Percentiles rank a stretch among this genome's conserved stretches.
Evolutionary conservation across 2,888 invertebrate species (phyloP).

Genomic region (Prosopocoilus inquinatus): DNA sequence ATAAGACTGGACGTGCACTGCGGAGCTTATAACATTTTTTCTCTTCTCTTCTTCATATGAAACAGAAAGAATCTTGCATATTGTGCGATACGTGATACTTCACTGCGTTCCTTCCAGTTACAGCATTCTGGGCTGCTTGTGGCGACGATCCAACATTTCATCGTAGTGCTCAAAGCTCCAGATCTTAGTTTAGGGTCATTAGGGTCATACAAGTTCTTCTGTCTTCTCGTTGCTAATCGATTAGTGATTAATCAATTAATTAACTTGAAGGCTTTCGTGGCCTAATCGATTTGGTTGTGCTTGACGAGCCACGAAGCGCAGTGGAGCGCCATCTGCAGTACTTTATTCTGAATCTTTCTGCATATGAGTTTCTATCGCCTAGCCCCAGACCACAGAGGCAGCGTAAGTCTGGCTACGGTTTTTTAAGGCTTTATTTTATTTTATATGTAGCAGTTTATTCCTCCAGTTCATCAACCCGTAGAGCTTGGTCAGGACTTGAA

Average conservation of each 20-base stretch:
- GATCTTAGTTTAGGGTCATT: background rate
- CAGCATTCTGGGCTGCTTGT: slow-evolving; percentile 21
- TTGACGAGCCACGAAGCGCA: too few relatives aligned
- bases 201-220: background rate
- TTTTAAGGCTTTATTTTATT: background rate
- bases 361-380: background rate
- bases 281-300: too few relatives aligned
- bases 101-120: too few relatives aligned
- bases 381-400: background rate
- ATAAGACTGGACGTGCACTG: too few relatives aligned
- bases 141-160: background rate
- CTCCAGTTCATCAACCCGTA: background rate
- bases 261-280: too few relatives aligned
- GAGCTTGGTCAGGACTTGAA: background rate
- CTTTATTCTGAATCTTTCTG: background rate
- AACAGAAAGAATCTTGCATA: too few relatives aligned
- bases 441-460: background rate
- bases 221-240: too few relatives aligned
- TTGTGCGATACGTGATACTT: too few relatives aligned
- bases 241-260: too few relatives aligned
- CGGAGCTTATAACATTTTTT: too few relatives aligned
- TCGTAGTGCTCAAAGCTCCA: background rate
- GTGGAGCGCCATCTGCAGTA: too few relatives aligned
- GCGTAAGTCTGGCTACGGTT: background rate
- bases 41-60: too few relatives aligned